Base-by-base conservation (phyloP, 1,140 invertebrate species). In the Oryctes rhinoceros region DNA sequence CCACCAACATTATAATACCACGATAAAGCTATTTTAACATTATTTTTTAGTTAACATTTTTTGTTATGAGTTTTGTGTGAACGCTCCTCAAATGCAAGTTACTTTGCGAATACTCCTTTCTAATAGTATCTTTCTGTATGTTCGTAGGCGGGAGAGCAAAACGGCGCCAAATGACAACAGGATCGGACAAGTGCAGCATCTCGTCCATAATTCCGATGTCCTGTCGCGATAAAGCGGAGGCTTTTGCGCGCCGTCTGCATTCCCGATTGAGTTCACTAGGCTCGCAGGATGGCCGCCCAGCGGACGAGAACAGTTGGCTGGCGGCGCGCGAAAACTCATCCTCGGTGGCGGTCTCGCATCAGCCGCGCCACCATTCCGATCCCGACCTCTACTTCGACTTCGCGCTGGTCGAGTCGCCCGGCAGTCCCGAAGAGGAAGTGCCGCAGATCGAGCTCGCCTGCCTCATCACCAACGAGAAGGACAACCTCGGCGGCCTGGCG, bases 211-310 rank as follows among this genome's bases (percentile, higher is more conserved):
- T 91, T 44, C 87, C 90, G 11, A 93, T 93, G 90, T 94, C 93
- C 86, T 96, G 94, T 86, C 91, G 94, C 65, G 92, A 92, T 44
- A 90, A 93, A 78, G 94, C 94, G 18, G 94, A 95, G 85, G 93
- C 94, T 59, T 94, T 96, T 85, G 94, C 94, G 74, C 89, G 93
- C 79, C 92, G 92, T 83, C 89, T 96, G 78, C 94, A 95, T 83
- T 91, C 91, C 37, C 92, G 93, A 80, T 88, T 96, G 78, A 91
- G 91, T 80, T 92, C 92, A 62, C 89, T 95, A 76, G 92, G 92
- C 18, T 87, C 89, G 67, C 89, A 91, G 75, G 87, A 84, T 76
- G 80, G 78, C 44, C 24, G 9, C 4, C 39, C 76, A 24, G 84
- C 88, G 78, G 86, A 89, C 82, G 88, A 90, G 81, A 87, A 84